Evolutionary conservation across 2,113 vertebrate genomes (phyloP).

Genomic region (Mesembrinibis cayennensis): DNA sequence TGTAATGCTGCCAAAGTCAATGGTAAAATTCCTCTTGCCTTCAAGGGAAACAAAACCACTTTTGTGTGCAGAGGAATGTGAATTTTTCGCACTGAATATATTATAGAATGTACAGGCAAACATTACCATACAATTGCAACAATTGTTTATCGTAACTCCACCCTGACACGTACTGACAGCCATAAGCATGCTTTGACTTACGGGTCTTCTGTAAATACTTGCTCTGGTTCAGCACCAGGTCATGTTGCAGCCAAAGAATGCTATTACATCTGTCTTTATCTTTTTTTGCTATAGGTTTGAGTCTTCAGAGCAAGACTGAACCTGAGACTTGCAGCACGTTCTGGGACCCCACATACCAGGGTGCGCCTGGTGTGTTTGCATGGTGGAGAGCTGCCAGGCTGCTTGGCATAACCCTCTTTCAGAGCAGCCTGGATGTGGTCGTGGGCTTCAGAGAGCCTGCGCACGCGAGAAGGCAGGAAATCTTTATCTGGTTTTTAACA

Average conservation of each 20-base stretch:
- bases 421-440: not conserved
- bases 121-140: not conserved
- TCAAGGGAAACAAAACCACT: not conserved
- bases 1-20: not conserved
- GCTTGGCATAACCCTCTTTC: not conserved
- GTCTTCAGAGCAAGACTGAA: constrained; percentile 13
- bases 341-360: not conserved
- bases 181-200: not conserved
- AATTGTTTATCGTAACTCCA: not conserved
- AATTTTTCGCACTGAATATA: not conserved
- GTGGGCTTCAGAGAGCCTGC: not conserved
- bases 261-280: not conserved
- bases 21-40: not conserved
- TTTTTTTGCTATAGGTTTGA: not conserved
- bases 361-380: not conserved
- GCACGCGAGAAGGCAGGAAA: not conserved
- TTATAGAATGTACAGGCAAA: not conserved
- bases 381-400: not conserved
- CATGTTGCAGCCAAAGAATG: not conserved
- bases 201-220: not conserved
- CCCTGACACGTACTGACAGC: not conserved
- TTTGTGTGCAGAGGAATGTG: not conserved
- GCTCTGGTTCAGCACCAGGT: constrained; percentile 43
- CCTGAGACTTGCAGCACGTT: not conserved
- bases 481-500: not conserved